Percentiles rank a stretch among this genome's conserved stretches.
Conservation (phyloP, 1,140 invertebrate genomes). For the Drosophila dunni region DNA sequence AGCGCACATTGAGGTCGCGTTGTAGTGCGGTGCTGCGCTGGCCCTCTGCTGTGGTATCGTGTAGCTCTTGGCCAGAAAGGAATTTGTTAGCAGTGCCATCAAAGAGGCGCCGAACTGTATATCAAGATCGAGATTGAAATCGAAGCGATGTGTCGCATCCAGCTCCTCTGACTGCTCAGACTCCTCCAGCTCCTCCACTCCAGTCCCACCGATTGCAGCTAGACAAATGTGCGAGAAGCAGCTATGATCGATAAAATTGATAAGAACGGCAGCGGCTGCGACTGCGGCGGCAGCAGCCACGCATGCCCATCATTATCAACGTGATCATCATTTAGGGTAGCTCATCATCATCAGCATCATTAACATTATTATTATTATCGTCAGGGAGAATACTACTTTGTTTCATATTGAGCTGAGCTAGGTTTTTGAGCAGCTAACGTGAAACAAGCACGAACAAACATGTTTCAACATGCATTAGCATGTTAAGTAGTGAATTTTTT, state of each 20-base stretch:
- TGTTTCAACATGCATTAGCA: too few relatives aligned
- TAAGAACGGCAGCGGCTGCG: conserved; percentile 11
- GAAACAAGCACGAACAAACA: neutral
- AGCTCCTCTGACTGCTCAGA: too few relatives aligned
- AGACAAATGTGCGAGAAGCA: conserved; percentile 45
- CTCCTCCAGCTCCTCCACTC: too few relatives aligned
- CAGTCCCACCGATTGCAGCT: conserved; percentile 42
- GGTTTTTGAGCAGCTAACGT: neutral
- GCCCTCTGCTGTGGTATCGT: conserved; percentile 10
- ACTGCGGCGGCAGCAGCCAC: conserved; percentile 6
- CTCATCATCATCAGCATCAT: conserved; percentile 17
- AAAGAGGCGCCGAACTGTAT: conserved; percentile 77
- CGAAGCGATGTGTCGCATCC: conserved; percentile 52
- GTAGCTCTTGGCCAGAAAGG: conserved; percentile 22
- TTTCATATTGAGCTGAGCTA: neutral
- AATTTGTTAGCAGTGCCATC: conserved; percentile 61
- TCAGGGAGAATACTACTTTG: conserved; percentile 19
- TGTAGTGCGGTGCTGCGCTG: conserved; percentile 4
- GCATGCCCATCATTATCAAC: conserved; percentile 21
- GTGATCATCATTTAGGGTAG: conserved; percentile 15
- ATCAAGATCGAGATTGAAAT: conserved; percentile 83
- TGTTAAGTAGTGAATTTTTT: too few relatives aligned
- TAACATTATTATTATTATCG: neutral
- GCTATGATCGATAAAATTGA: conserved; percentile 33
- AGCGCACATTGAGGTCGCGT: conserved; percentile 80